Evolutionary conservation across 2,113 vertebrate species (phyloP), one percentile per base, ranked within the genome.

Genomic region (Takifugu bimaculatus): DNA sequence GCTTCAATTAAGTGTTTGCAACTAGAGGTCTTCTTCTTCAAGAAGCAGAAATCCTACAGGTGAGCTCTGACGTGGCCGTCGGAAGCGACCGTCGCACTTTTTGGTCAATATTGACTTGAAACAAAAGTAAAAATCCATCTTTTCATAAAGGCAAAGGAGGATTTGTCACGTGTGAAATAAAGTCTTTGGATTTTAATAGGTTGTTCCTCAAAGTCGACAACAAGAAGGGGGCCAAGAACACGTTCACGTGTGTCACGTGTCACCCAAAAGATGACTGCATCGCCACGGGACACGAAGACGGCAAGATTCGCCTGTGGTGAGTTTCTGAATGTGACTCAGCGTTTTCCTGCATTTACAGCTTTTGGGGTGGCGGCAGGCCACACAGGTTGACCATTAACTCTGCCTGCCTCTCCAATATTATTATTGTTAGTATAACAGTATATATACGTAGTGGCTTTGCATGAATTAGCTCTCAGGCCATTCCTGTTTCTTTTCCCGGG

Each of bases 241-340:
- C 47, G 0, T 97, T 98, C 60, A 94, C 85, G 0, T 97, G 96
- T 1, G 26, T 98, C 0, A 59, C 88, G 2, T 96, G 96, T 72
- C 95, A 99, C 77, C 96, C 96, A 0, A 90, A 79, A 0, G 93
- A 98, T 27, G 96, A 98, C 45, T 98, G 95, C 79, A 94, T 99
- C 1, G 95, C 96, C 27, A 94, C 93, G 0, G 97, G 97, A 26
- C 96, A 98, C 2, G 82, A 86, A 32, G 95, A 98, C 44, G 96
- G 97, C 45, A 97, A 94, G 81, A 98, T 99, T 27, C 93, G 96
- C 6, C 81, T 98, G 43, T 99, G 97, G 97, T 98, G 79, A 66
- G 93, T 64, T 1, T n/a, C 29, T 6, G 12, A 14, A 5, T 10
- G 1, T 4, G 20, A 20, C 20, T 20, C 20, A 20, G 20, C 20